These are phyloP conservation scores for Criorhina ranunculi DNA, from an alignment of 2,888 invertebrate species.

Conservation along the genomic window DNA sequence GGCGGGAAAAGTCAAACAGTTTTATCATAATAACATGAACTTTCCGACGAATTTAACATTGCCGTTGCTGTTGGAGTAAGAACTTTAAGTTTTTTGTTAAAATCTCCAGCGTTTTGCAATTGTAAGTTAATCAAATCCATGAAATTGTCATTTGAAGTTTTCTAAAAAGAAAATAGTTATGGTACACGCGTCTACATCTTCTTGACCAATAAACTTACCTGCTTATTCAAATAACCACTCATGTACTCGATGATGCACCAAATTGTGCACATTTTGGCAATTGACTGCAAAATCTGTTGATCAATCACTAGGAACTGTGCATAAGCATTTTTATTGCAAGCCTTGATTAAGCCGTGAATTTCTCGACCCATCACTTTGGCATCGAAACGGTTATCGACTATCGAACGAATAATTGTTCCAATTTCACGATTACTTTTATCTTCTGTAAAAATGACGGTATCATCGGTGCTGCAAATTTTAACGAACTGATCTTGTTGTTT, in stretches of 20 bases:
- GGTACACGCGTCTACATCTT: background rate
- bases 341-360: conserved; percentile 24
- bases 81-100: background rate
- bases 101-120: conserved; percentile 11
- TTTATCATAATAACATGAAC: background rate
- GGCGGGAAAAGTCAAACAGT: background rate
- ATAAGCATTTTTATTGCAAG: conserved; percentile 16
- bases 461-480: conserved; percentile 11
- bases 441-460: background rate
- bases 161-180: conserved; percentile 6
- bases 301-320: conserved; percentile 11
- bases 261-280: conserved; percentile 33
- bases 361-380: background rate
- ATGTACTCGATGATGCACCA: conserved; percentile 48
- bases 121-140: conserved; percentile 12
- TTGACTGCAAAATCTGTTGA: conserved; percentile 24
- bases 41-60: conserved; percentile 25
- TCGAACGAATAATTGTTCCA: background rate
- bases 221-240: conserved; percentile 34
- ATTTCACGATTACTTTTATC: background rate
- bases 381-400: background rate
- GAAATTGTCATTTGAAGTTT: conserved; percentile 28
- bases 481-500: background rate
- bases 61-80: background rate
- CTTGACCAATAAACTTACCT: conserved; percentile 8